These are phyloP conservation scores for Pygocentrus nattereri DNA, from an alignment of 2,797 vertebrate species.

Conservation along the genomic window DNA sequence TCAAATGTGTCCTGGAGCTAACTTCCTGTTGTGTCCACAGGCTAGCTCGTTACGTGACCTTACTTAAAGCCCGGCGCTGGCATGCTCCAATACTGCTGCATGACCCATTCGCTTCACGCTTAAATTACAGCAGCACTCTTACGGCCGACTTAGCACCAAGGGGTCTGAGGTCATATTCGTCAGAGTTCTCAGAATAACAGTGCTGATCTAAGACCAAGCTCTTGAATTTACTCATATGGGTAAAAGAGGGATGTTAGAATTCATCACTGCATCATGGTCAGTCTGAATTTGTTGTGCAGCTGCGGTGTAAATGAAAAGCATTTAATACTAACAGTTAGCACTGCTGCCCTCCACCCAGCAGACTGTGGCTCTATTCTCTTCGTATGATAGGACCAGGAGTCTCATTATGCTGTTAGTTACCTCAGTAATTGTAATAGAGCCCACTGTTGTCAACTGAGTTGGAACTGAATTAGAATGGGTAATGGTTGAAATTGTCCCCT, in stretches of 20 bases:
- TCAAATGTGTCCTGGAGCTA: constrained; percentile 57
- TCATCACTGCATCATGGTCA: background rate
- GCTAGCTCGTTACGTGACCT: constrained; percentile 71
- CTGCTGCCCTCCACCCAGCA: no score
- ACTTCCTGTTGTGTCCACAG: constrained; percentile 54
- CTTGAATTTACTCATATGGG: background rate
- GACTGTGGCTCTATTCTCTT: no score
- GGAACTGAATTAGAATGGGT: no score
- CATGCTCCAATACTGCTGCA: background rate
- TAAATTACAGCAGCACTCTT: background rate
- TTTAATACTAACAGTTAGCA: no score
- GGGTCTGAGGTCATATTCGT: background rate
- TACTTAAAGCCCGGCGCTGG: constrained; percentile 22
- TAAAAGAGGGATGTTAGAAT: background rate
- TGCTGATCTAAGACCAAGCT: no score
- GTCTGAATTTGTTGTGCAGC: no score
- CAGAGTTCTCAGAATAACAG: background rate
- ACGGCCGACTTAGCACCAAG: background rate
- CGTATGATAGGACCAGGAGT: no score
- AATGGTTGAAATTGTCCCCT: no score
- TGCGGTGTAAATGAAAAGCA: no score
- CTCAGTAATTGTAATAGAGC: no score
- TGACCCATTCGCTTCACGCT: background rate
- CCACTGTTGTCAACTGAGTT: no score
- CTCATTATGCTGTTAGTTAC: no score